Conservation (phyloP, 2,888 invertebrate genomes). For the Pammene fasciana region DNA sequence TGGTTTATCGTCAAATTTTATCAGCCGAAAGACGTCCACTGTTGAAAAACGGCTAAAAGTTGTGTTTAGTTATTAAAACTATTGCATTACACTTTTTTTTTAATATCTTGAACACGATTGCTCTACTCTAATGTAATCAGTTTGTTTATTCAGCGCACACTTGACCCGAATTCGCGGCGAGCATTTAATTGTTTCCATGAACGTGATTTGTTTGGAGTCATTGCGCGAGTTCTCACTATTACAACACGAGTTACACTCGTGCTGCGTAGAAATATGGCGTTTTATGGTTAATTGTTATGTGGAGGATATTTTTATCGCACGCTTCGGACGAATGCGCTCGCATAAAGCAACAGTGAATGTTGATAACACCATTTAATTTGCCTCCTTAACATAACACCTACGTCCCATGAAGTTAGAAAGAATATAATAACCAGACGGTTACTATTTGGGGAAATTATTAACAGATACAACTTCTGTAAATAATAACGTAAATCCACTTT, state of each 20-base stretch:
- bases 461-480: no score
- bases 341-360: neutral
- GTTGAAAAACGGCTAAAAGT: no score
- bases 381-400: no score
- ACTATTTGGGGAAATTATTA: no score
- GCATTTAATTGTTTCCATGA: slow-evolving; percentile 47
- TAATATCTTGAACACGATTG: slow-evolving; percentile 13
- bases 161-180: slow-evolving; percentile 53
- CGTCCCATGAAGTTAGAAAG: no score
- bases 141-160: slow-evolving; percentile 59
- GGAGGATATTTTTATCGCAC: neutral
- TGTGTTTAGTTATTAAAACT: no score
- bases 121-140: slow-evolving; percentile 25
- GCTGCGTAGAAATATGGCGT: slow-evolving; percentile 10
- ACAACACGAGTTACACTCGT: slow-evolving; percentile 11
- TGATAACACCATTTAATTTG: no score
- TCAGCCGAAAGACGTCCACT: no score
- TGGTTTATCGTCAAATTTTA: no score
- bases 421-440: no score
- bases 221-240: slow-evolving; percentile 30
- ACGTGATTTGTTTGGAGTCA: slow-evolving; percentile 48
- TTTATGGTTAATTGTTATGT: neutral
- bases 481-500: no score
- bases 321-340: neutral
- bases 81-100: neutral